These are phyloP conservation scores for Apamea monoglypha DNA, from an alignment of 2,888 invertebrate species.

Conservation along the genomic window DNA sequence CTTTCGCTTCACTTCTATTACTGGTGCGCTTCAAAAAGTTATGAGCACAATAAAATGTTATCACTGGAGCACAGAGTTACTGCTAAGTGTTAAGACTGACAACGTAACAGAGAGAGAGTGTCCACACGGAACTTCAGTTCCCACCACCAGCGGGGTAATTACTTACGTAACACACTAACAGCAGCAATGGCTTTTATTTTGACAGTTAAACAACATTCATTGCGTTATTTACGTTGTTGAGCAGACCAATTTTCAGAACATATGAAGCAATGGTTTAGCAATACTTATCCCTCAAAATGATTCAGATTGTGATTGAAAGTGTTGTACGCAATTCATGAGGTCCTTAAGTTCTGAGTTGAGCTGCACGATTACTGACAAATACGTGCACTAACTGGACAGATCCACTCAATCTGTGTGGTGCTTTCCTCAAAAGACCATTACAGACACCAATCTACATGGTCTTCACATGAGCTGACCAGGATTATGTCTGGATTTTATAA, in stretches of 20 bases:
- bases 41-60: constrained; percentile 55
- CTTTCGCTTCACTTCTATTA: constrained; percentile 39
- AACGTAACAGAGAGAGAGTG: neutral
- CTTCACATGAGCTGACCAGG: too few relatives aligned
- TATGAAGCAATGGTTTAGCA: neutral
- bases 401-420: too few relatives aligned
- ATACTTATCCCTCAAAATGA: neutral
- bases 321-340: neutral
- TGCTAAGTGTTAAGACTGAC: constrained; percentile 38
- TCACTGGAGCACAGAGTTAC: constrained; percentile 39
- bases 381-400: too few relatives aligned
- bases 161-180: neutral
- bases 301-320: too few relatives aligned
- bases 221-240: too few relatives aligned
- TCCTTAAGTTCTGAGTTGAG: too few relatives aligned
- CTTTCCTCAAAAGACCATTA: too few relatives aligned
- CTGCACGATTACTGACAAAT: too few relatives aligned
- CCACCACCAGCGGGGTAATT: neutral
- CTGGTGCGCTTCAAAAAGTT: constrained; percentile 51
- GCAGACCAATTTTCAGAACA: neutral
- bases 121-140: constrained; percentile 24
- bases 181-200: neutral
- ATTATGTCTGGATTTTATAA: too few relatives aligned
- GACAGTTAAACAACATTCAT: neutral
- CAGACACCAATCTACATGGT: too few relatives aligned